phyloP scores from a whole-genome alignment of 2,888 invertebrate genomes.

The Orthosia gothica region DNA sequence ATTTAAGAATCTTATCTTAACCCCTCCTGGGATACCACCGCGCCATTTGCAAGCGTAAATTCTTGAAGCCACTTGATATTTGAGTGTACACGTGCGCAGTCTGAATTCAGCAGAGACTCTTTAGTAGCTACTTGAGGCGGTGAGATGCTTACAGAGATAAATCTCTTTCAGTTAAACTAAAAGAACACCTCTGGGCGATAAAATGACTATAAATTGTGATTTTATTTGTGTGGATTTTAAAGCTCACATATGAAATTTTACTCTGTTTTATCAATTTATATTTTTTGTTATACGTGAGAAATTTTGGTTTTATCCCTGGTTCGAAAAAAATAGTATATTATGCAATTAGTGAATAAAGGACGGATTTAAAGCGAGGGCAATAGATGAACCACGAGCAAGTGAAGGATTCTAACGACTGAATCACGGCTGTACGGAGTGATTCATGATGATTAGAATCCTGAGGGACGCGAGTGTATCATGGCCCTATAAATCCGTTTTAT shows the following conservation, averaged over 20 bases:
- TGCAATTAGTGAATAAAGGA: no score
- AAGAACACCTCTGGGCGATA: conserved; percentile 30
- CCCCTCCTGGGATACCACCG: not conserved
- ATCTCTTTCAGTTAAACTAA: conserved; percentile 57
- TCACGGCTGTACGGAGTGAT: no score
- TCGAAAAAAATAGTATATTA: no score
- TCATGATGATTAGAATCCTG: no score
- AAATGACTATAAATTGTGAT: conserved; percentile 27
- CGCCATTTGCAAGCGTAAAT: conserved; percentile 9
- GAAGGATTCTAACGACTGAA: no score
- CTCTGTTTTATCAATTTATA: no score
- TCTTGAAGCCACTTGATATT: conserved; percentile 30
- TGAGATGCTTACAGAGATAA: conserved; percentile 50
- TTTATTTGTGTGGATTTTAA: conserved; percentile 25
- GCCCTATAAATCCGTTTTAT: no score
- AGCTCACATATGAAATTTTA: not conserved
- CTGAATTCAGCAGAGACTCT: conserved; percentile 41
- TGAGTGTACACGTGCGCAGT: conserved; percentile 16
- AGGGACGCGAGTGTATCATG: no score
- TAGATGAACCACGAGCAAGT: no score
- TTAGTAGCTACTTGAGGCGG: conserved; percentile 27
- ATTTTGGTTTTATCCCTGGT: no score
- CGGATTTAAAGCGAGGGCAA: no score
- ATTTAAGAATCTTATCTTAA: not conserved
- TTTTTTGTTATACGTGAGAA: no score